Evolutionary conservation across 2,888 invertebrate genomes (phyloP).

Genomic region (Eurytoma californica): DNA sequence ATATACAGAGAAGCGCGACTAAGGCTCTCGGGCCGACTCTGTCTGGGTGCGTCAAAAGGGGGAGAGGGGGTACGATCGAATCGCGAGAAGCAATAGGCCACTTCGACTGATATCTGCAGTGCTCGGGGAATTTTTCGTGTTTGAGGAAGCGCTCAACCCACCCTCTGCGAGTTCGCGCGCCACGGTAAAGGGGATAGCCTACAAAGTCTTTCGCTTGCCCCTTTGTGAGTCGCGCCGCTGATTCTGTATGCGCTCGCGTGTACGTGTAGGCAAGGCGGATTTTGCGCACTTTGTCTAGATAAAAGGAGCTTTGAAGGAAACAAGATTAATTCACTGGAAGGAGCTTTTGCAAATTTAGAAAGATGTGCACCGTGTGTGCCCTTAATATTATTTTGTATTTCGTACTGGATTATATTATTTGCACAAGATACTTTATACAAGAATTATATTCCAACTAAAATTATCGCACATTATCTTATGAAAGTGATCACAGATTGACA

Average conservation of each 20-base stretch:
- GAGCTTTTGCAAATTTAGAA: too few relatives aligned
- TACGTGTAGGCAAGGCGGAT: neutral
- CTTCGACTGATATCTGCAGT: constrained; percentile 27
- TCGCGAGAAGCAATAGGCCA: constrained; percentile 32
- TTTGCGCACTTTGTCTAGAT: constrained; percentile 6
- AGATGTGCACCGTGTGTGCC: too few relatives aligned
- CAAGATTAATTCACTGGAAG: too few relatives aligned
- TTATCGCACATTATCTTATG: too few relatives aligned
- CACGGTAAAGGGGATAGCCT: constrained; percentile 7
- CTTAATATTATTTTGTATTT: too few relatives aligned
- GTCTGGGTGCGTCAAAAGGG: neutral
- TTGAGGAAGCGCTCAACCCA: neutral
- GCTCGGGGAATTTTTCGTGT: constrained; percentile 1
- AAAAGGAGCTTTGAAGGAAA: too few relatives aligned
- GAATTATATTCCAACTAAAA: too few relatives aligned
- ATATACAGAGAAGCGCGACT: neutral
- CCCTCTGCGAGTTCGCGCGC: neutral
- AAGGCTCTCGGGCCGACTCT: neutral
- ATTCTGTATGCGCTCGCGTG: neutral
- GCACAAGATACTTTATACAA: too few relatives aligned
- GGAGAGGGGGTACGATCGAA: neutral
- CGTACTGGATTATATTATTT: too few relatives aligned
- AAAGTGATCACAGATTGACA: too few relatives aligned
- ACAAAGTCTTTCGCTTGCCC: neutral
- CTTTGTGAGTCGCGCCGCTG: too few relatives aligned